Evolutionary conservation across 2,113 vertebrate genomes (phyloP).

Genomic region (Bucco capensis): DNA sequence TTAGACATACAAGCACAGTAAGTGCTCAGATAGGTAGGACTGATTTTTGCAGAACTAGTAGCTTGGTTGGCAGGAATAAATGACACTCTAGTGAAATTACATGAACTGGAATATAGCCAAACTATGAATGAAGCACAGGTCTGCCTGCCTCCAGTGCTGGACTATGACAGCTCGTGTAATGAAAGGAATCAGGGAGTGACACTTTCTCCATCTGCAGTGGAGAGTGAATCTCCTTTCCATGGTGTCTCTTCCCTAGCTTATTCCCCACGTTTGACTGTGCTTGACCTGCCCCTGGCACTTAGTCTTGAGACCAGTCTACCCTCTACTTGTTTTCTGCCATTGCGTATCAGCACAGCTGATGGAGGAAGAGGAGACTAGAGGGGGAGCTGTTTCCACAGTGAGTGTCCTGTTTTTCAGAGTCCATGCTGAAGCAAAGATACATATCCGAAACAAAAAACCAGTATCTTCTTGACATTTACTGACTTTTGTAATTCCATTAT

Average conservation of each 20-base stretch:
- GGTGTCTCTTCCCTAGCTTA: neutral
- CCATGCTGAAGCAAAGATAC: neutral
- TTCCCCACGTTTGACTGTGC: neutral
- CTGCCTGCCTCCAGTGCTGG: neutral
- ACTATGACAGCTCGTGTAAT: neutral
- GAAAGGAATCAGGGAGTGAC: neutral
- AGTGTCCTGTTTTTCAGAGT: neutral
- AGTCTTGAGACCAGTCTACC: neutral
- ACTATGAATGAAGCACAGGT: neutral
- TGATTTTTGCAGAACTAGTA: neutral
- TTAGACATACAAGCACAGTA: neutral
- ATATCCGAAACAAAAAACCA: neutral
- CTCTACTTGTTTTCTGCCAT: neutral
- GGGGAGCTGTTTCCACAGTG: neutral
- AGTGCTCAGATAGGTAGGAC: neutral
- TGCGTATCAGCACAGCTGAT: neutral
- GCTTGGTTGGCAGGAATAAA: neutral
- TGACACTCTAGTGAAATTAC: neutral
- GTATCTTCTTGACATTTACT: neutral
- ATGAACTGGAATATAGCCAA: neutral
- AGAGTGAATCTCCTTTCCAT: neutral
- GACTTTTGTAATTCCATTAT: neutral
- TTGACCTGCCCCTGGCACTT: neutral
- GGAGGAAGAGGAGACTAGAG: neutral
- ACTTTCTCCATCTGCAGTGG: neutral